Evolutionary conservation across 2,797 vertebrate species (phyloP).

Genomic region (Pantherophis vulpinus): DNA sequence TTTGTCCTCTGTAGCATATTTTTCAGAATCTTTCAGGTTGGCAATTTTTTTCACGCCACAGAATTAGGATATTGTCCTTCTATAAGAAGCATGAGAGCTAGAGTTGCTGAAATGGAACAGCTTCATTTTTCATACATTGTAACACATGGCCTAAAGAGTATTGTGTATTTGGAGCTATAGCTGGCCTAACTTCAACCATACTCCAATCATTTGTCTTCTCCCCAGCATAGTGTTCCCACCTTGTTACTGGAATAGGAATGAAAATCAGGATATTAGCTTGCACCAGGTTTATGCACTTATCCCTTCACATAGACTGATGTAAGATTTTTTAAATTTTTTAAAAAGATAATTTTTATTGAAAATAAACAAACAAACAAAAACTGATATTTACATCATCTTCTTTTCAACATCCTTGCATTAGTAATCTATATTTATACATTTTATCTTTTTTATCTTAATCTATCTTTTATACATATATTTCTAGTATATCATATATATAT

Average conservation of each 20-base stretch:
- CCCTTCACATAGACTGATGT: background rate
- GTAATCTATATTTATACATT: too few species aligned
- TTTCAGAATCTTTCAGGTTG: background rate
- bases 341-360: too few species aligned
- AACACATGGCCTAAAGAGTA: background rate
- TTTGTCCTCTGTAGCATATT: background rate
- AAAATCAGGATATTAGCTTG: background rate
- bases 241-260: background rate
- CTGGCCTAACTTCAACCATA: background rate
- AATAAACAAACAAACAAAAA: too few species aligned
- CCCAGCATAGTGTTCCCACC: background rate
- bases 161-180: background rate
- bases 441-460: too few species aligned
- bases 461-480: too few species aligned
- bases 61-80: background rate
- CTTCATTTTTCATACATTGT: background rate
- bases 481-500: too few species aligned
- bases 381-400: too few species aligned
- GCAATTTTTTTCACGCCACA: background rate
- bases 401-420: too few species aligned
- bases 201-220: background rate
- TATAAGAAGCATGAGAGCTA: background rate
- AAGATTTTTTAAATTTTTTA: background rate
- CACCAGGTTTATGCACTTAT: background rate
- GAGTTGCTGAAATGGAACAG: background rate